Conservation (phyloP, 2,797 vertebrate genomes). For the Triplophysa bombifrons region DNA sequence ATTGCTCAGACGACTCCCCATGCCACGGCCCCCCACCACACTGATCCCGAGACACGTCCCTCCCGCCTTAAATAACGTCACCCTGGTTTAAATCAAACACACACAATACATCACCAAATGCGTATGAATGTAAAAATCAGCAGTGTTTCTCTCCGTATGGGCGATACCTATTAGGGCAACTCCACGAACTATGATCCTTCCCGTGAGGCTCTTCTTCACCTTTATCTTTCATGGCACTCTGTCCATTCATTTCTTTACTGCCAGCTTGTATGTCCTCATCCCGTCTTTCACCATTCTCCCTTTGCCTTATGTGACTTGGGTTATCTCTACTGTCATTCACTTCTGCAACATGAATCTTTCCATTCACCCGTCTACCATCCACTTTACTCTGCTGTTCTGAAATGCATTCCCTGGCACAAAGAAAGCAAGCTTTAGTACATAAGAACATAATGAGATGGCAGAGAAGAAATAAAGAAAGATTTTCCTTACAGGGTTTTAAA, state of each 20-base stretch:
- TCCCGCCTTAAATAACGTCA: constrained; percentile 84
- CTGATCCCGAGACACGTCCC: constrained; percentile 93
- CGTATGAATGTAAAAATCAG: constrained; percentile 14
- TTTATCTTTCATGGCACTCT: constrained; percentile 16
- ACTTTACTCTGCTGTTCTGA: constrained; percentile 28
- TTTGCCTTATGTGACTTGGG: not conserved
- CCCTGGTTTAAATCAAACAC: constrained; percentile 70
- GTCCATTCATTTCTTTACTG: constrained; percentile 7
- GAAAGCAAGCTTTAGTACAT: not conserved
- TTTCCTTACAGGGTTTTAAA: constrained; percentile 37
- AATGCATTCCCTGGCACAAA: constrained; percentile 38
- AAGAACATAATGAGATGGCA: not conserved
- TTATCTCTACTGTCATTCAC: constrained; percentile 12
- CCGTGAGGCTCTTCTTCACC: constrained; percentile 23
- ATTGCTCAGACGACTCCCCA: constrained; percentile 91
- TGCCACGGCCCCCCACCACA: constrained; percentile 94
- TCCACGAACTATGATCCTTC: constrained; percentile 37
- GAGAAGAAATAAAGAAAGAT: not conserved
- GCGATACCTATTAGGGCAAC: constrained; percentile 51
- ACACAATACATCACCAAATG: constrained; percentile 20
- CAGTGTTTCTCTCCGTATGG: constrained; percentile 39
- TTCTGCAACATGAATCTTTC: constrained; percentile 10
- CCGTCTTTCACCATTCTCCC: not conserved
- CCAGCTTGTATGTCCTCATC: not conserved
- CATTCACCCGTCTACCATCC: constrained; percentile 27